A percentile compares a stretch with the other conserved stretches of the same genome.
phyloP scores from a whole-genome alignment of 1,140 invertebrate genomes.

The Lepidurus couesii region DNA sequence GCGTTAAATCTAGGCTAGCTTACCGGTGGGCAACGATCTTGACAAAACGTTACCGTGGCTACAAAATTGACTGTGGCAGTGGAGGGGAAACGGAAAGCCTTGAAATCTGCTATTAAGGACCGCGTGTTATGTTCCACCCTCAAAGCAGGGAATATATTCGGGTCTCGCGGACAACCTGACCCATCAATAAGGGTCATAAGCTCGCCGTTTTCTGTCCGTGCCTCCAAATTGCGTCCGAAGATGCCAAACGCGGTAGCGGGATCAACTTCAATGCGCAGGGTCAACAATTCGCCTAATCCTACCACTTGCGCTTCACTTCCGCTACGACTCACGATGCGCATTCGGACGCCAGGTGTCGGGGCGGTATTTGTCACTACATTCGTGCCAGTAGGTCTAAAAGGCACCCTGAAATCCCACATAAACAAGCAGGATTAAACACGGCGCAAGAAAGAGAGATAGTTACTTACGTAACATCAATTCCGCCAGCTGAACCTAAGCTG shows the following conservation, averaged over 20 bases:
- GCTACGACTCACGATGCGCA: slow-evolving; percentile 47
- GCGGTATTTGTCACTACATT: slow-evolving; percentile 51
- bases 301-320: slow-evolving; percentile 49
- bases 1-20: slow-evolving; percentile 15
- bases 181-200: slow-evolving; percentile 50
- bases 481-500: slow-evolving; percentile 39
- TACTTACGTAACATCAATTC: slow-evolving; percentile 48
- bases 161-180: slow-evolving; percentile 50
- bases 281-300: slow-evolving; percentile 49
- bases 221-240: slow-evolving; percentile 51
- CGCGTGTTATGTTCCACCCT: slow-evolving; percentile 45
- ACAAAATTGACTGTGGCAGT: slow-evolving; percentile 52
- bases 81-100: slow-evolving; percentile 52
- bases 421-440: not conserved
- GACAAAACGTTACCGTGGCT: slow-evolving; percentile 52
- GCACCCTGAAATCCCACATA: slow-evolving; percentile 37
- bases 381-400: slow-evolving; percentile 42
- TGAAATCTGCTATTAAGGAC: slow-evolving; percentile 48
- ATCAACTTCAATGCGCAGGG: slow-evolving; percentile 50
- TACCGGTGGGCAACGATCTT: slow-evolving; percentile 49
- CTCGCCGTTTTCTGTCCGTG: slow-evolving; percentile 50
- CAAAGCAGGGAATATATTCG: slow-evolving; percentile 49
- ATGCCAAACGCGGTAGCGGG: slow-evolving; percentile 48
- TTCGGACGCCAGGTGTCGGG: slow-evolving; percentile 49
- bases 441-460: not conserved